Evolutionary conservation across 2,113 vertebrate species (phyloP), one percentile per base, ranked within the genome.

Genomic region (Meriones unguiculatus): DNA sequence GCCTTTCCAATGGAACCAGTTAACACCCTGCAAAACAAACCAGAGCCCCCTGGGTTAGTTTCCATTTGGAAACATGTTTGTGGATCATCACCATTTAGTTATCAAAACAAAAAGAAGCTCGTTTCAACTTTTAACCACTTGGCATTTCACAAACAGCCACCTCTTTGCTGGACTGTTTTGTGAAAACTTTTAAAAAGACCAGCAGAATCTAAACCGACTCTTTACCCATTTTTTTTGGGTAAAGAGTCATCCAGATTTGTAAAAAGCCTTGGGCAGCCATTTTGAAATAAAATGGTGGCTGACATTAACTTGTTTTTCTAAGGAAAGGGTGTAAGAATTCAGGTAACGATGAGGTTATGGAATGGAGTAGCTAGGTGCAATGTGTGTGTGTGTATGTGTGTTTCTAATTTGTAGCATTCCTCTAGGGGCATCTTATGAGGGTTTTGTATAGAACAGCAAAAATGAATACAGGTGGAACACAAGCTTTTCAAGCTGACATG

Each of bases 1-100:
- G 93, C 99, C 99, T 97, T 99, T 99, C 99, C 99, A 99, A 97
- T 99, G 99, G 99, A 99, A 99, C 99, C 99, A 99, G 98, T 99
- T 99, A 35, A 99, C 98, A 0, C 99, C 99, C 99, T 99, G 95
- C 1, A 84, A 75, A 94, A 69, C 32, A 97, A 52, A 97, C 8
- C 15, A 52, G 46, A 80, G 65, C 28, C 5, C 20, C n/a, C 20
- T 5, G 62, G 9, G 9, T 94, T 84, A 54, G 91, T 92, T 75
- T 76, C 30, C 22, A 28, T 7, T 59, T 54, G 28, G 59, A 32
- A 41, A 69, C 13, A n/a, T 5, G 11, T 22, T 38, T 67, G 18
- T 1, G 0, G 65, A 52, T 41, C 2, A 20, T 25, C 15, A 64
- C 25, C 50, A 14, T 46, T 41, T 59, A n/a, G 41, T 73, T 24